Base-by-base conservation (phyloP, 2,113 vertebrate species). In the Atractosteus spatula region DNA sequence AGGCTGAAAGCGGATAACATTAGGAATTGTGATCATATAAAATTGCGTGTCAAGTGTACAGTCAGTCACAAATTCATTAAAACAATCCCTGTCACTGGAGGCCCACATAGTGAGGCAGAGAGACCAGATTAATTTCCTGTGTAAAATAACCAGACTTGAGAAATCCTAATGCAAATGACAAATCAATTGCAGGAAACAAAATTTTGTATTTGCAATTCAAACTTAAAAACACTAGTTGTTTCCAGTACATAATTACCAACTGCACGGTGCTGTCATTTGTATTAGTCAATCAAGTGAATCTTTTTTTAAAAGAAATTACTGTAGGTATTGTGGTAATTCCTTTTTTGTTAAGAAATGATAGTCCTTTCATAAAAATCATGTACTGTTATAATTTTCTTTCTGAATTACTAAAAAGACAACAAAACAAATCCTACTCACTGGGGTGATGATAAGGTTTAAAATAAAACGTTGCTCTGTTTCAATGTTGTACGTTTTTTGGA, bases 381-480 rank as follows among this genome's bases (percentile, higher is more conserved):
- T 43, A 43, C 3, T 13, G 55, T 16, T 6, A 4, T 59, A 3
- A 8, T 59, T 67, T 47, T 73, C 65, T 8, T 4, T 59, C 42
- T 45, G 11, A 54, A 61, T 3, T 62, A n/a, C 67, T 67, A n/a
- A 68, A 29, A 29, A 17, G 51, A 61, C 66, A 59, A 59, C 41
- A 41, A 55, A 16, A 11, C 8, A 4, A 29, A 55, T 13, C 2
- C 55, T 47, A 29, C 41, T 61, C 16, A 41, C 59, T n/a, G 64
- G 55, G 64, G 66, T 61, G 61, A 61, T 56, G 43, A 51, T 45
- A 62, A 43, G 55, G 5, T 43, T 51, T n/a, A 87, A 87, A 87
- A 89, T 91, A 88, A 90, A 87, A 86, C 77, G 87, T 91, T 91
- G 85, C 86, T 82, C 88, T 88, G 87, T 90, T 87, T 90, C 83